These are phyloP conservation scores for Hypocryptadius cinnamomeus DNA, from an alignment of 2,113 vertebrate genomes.

Conservation along the genomic window DNA sequence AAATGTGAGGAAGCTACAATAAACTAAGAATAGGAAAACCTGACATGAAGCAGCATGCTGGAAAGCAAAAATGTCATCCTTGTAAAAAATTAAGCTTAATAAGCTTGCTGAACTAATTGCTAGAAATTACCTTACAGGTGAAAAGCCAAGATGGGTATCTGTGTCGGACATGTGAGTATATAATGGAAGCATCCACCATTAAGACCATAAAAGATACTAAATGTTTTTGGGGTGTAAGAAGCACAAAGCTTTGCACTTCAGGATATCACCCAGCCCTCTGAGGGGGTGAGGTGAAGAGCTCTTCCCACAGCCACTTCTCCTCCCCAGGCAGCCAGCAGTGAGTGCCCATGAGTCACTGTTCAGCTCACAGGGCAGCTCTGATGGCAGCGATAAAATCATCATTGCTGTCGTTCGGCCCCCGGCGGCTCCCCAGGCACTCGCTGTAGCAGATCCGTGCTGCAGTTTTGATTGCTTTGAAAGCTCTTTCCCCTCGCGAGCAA, in stretches of 20 bases:
- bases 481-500: not conserved
- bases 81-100: not conserved
- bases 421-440: not conserved
- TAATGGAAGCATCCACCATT: not conserved
- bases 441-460: not conserved
- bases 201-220: not conserved
- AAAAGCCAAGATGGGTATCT: not conserved
- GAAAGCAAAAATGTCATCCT: not conserved
- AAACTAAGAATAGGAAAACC: not conserved
- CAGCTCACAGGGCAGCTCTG: not conserved
- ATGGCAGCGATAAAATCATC: not conserved
- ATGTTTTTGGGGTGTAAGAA: not conserved
- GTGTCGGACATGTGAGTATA: not conserved
- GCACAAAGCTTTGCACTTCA: not conserved
- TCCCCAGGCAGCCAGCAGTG: not conserved
- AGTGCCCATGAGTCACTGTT: not conserved
- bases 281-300: not conserved
- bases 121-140: not conserved
- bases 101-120: not conserved
- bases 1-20: not conserved
- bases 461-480: not conserved
- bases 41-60: not conserved
- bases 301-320: not conserved
- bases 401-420: fast-evolving
- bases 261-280: fast-evolving